A percentile compares a stretch with the other conserved stretches of the same genome.
Evolutionary conservation across 2,888 invertebrate genomes (phyloP).

Genomic region (Melangyna quadrimaculata): DNA sequence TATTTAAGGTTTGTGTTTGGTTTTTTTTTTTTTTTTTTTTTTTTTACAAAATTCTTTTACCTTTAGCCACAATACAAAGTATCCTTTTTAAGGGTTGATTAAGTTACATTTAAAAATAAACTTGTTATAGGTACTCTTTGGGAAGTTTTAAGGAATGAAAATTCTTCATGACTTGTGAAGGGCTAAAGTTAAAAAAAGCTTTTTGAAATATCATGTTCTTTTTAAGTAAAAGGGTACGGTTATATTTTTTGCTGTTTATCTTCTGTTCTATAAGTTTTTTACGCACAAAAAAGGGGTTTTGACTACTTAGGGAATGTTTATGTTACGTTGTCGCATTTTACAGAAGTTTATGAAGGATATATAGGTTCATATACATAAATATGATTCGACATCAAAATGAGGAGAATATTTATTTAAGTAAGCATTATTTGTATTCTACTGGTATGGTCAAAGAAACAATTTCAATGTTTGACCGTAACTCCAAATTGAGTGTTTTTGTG

Average conservation of each 20-base stretch:
- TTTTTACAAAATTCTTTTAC: not conserved
- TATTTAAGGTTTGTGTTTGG: not conserved
- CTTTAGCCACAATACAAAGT: conserved; percentile 4
- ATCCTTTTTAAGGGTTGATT: not conserved
- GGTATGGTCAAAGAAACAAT: no score
- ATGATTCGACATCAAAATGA: no score
- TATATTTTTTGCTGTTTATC: not conserved
- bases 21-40: not conserved
- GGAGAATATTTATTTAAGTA: no score
- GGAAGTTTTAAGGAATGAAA: not conserved
- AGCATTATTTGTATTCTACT: no score
- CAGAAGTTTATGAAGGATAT: no score
- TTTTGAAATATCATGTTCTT: not conserved
- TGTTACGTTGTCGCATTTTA: no score
- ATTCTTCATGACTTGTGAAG: not conserved
- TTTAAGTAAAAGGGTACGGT: not conserved
- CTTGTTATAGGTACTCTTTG: not conserved
- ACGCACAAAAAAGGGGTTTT: no score
- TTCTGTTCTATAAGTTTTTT: not conserved
- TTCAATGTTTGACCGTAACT: no score
- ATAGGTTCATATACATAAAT: no score
- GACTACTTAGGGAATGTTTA: no score
- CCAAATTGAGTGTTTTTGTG: no score
- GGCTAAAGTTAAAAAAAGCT: not conserved
- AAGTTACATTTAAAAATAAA: conserved; percentile 4